A percentile compares a stretch with the other conserved stretches of the same genome.
phyloP scores from a whole-genome alignment of 2,888 invertebrate species.

The Flabesymbios commensalis region DNA sequence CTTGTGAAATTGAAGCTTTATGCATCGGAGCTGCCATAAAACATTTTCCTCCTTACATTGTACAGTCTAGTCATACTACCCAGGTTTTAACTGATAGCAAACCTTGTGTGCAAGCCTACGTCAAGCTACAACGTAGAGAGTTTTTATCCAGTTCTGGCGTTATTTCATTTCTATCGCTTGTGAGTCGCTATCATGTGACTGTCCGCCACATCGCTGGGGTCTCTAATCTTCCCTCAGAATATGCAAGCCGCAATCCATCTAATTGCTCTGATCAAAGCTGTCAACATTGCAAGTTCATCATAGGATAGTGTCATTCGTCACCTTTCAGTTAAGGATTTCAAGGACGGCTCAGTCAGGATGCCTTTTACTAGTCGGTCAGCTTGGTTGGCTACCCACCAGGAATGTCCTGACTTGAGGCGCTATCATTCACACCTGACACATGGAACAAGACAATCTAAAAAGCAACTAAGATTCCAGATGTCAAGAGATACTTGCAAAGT shows the following conservation, averaged over 20 bases:
- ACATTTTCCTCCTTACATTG: constrained; percentile 11
- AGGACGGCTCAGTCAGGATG: constrained; percentile 1
- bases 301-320: not conserved
- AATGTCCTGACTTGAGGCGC: constrained; percentile 14
- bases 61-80: not conserved
- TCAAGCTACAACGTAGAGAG: not conserved
- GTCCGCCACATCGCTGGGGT: constrained; percentile 5
- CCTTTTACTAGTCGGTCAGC: constrained; percentile 6
- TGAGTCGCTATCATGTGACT: constrained; percentile 5
- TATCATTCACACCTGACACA: constrained; percentile 11
- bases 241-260: constrained; percentile 7
- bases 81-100: constrained; percentile 3
- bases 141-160: constrained; percentile 8
- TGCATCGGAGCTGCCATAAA: constrained; percentile 10
- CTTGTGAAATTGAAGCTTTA: constrained; percentile 16
- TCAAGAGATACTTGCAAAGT: constrained; percentile 4
- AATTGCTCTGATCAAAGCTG: not conserved
- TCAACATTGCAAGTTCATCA: no score
- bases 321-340: constrained; percentile 1
- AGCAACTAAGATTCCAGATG: not conserved
- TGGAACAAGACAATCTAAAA: constrained; percentile 7
- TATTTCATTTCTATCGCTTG: constrained; percentile 5
- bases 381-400: constrained; percentile 1
- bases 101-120: constrained; percentile 14
- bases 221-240: constrained; percentile 8